Conservation (phyloP, 2,888 invertebrate genomes). For the Drosophila cognata region DNA sequence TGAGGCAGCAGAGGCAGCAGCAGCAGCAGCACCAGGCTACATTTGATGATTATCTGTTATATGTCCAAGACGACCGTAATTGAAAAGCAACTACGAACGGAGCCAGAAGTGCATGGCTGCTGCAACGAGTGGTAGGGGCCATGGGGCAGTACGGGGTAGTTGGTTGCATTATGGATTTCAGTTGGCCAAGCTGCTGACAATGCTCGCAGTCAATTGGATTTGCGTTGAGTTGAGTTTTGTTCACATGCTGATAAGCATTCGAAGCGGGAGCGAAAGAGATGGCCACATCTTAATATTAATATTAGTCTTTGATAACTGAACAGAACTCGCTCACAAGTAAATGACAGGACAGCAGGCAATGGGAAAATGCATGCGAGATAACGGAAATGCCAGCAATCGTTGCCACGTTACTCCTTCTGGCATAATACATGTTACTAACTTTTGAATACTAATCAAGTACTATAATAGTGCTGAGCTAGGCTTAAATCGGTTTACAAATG, state of each 20-base stretch:
- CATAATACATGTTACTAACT: neutral
- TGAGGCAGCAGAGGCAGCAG: slow-evolving; percentile 12
- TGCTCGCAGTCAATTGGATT: slow-evolving; percentile 41
- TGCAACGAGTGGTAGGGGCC: neutral
- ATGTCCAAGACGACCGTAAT: slow-evolving; percentile 41
- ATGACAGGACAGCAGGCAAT: slow-evolving; percentile 15
- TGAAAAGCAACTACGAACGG: slow-evolving; percentile 35
- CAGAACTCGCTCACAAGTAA: slow-evolving; percentile 19
- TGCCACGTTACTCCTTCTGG: neutral
- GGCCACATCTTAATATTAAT: slow-evolving; percentile 31
- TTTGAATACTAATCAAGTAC: neutral
- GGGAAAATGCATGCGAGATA: slow-evolving; percentile 20
- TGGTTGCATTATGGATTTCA: neutral
- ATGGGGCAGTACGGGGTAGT: neutral
- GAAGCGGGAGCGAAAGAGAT: neutral
- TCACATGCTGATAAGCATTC: slow-evolving; percentile 26
- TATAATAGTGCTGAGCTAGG: neutral
- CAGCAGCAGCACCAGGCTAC: neutral
- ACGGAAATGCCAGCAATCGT: slow-evolving; percentile 8
- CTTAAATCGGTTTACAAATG: neutral
- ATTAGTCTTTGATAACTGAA: slow-evolving; percentile 37
- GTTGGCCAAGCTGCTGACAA: slow-evolving; percentile 33
- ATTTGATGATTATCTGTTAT: slow-evolving; percentile 43
- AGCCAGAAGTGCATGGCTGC: slow-evolving; percentile 11
- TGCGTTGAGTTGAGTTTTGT: slow-evolving; percentile 25